Base-by-base conservation (phyloP, 2,888 invertebrate genomes). In the Automeris io region DNA sequence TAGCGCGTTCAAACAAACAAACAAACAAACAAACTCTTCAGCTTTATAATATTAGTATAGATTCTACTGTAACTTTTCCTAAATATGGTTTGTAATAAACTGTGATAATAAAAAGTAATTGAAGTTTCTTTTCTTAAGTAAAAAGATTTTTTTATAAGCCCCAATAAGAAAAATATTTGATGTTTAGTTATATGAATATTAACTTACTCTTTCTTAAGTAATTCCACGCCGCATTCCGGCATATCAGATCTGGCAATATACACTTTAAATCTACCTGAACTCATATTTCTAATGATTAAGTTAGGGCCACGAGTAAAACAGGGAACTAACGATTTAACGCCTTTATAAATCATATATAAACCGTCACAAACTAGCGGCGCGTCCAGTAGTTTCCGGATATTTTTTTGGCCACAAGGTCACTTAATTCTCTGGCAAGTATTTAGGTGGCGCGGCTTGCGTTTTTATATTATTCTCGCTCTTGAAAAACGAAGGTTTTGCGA, bases 201-300 rank as follows among this genome's bases (percentile, higher is more conserved):
- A 38, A 87, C 90, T 89, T 75, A 92, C 92, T 88, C 81, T 68
- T 89, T 75, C 58, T 81, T 79, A 6, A 93, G 72, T 37, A 92
- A 60, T 34, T 89, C 75, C 26, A 92, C 65, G 13, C 91, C 92
- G 52, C 80, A 71, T 37, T 82, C 61, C 2, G 92, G 92, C 76
- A 92, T 88, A 66, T 91, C 89, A 29, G 83, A 72, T 9, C 92
- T 86, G n/a, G 92, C 91, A 33, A 93, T 74, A 41, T 90, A 89
- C 39, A 93, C 89, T 61, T 88, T 88, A 16, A 87, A 88, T 61
- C 77, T 82, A 22, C 52, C 56, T 35, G 53, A 42, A 48, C 76
- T 75, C 82, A 83, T 85, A 37, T 64, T 78, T 54, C 69, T 70
- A 6, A 54, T 49, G 31, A 52, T 49, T 16, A 52, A 39, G 42